Evolutionary conservation across 1,140 invertebrate species (phyloP), one percentile per base, ranked within the genome.

Genomic region (Zaprionus capensis): DNA sequence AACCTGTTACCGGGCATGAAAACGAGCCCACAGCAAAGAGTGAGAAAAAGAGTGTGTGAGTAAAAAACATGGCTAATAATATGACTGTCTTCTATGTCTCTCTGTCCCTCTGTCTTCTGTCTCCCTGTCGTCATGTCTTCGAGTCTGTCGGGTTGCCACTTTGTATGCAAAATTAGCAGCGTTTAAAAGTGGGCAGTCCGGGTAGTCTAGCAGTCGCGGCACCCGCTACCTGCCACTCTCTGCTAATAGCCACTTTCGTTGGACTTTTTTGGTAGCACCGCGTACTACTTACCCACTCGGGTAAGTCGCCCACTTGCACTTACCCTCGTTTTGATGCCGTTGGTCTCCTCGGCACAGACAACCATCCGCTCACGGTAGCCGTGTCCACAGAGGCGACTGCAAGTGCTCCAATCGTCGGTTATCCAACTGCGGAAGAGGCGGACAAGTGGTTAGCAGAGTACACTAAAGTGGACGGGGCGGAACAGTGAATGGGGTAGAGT

Each of bases 341-440:
- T 96, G 75, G 94, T 95, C 91, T 96, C 95, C 92, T 96, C 96
- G 31, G 95, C 95, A 90, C 98, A 98, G 77, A 96, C 95, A 57
- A 98, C 96, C 64, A 95, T 94, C 34, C 97, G 94, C 28, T 95
- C 94, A 82, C 96, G 94, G 44, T 95, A 94, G 20, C 97, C 97
- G 41, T 96, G 96, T 2, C 97, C 97, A 91, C 98, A 98, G n/a
- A 94, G 95, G 5, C 94, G 95, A 55, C 96, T 96, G 93, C 98
- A 98, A 38, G 94, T 92, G 56, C 96, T 96, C 97, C 98, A 99
- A 74, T 97, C 96, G 46, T 96, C 96, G n/a, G 96, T 95, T 80
- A 96, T 95, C 98, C 98, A 99, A 91, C 98, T 98, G 93, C 70
- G 49, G 64, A 75, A 78, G 57, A 93, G 57, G 58, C 49, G 65